Percentiles rank a stretch among this genome's conserved stretches.
Conservation (phyloP, 92 coral and sea anemone species). For the Nematostella vectensis region DNA sequence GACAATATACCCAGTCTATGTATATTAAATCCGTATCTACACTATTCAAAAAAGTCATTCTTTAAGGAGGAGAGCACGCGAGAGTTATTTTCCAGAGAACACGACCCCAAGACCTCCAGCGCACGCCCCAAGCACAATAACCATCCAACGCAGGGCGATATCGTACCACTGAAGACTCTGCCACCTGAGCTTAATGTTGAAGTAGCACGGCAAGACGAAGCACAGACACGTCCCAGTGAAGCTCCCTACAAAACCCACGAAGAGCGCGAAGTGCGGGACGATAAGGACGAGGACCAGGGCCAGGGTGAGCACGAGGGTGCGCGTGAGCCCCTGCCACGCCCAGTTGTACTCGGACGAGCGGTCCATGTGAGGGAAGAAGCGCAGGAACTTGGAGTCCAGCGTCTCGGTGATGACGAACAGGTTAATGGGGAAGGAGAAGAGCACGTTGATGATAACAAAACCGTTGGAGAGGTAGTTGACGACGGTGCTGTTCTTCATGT, state of each 20-base stretch:
- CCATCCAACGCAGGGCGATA: conserved; percentile 42
- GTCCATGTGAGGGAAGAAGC: conserved; percentile 55
- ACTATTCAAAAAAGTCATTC: too few relatives aligned
- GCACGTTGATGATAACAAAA: conserved; percentile 60
- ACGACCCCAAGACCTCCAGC: conserved; percentile 64
- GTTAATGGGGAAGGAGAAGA: conserved; percentile 59
- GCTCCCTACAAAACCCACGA: conserved; percentile 75
- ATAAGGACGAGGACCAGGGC: conserved; percentile 61
- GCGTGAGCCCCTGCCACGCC: conserved; percentile 55
- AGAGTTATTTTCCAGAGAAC: conserved; percentile 35
- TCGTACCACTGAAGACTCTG: conserved; percentile 54
- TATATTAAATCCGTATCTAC: too few relatives aligned
- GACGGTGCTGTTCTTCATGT: conserved; percentile 34
- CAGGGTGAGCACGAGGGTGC: conserved; percentile 44
- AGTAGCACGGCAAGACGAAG: conserved; percentile 59
- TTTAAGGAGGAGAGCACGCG: too few relatives aligned
- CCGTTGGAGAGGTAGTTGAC: conserved; percentile 53
- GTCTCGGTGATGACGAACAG: conserved; percentile 60
- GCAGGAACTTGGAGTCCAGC: conserved; percentile 45
- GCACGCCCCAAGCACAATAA: conserved; percentile 45
- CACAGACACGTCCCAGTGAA: conserved; percentile 74
- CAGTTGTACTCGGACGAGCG: conserved; percentile 45
- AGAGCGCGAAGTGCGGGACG: conserved; percentile 70
- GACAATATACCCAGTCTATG: too few relatives aligned
- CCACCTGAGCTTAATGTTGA: conserved; percentile 72